These are phyloP conservation scores for Arizona elegans DNA, from an alignment of 2,113 vertebrate genomes.

Conservation along the genomic window DNA sequence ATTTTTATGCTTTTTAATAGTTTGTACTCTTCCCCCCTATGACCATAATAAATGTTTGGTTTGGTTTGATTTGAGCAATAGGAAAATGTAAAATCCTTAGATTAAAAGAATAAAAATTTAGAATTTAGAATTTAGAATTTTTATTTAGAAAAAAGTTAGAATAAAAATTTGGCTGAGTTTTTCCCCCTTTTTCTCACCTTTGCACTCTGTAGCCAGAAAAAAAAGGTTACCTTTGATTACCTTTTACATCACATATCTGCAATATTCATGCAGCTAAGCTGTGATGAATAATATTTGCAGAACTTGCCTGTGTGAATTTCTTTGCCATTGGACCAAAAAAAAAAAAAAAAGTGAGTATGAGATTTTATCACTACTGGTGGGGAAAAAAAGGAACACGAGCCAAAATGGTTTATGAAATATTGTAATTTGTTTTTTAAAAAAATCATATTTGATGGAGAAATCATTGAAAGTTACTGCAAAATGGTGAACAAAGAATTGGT, in stretches of 20 bases:
- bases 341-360: background rate
- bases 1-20: background rate
- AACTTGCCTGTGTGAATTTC: background rate
- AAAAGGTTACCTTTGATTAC: background rate
- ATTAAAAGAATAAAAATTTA: no score
- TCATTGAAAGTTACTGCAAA: conserved; percentile 6
- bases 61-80: background rate
- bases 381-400: background rate
- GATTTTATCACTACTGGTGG: background rate
- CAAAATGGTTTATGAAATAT: background rate
- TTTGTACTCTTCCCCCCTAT: background rate
- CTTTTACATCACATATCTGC: background rate
- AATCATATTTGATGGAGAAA: background rate
- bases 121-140: no score
- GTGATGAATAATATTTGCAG: background rate
- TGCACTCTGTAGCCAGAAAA: background rate
- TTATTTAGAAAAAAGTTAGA: no score
- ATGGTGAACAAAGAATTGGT: background rate
- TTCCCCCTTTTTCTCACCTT: background rate
- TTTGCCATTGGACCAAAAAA: background rate
- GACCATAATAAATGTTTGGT: background rate
- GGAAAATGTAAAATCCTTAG: conserved; percentile 20
- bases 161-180: background rate
- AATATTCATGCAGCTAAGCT: background rate
- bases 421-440: background rate